These are phyloP conservation scores for Poeciliopsis occidentalis DNA, from an alignment of 2,113 vertebrate species.

Conservation along the genomic window DNA sequence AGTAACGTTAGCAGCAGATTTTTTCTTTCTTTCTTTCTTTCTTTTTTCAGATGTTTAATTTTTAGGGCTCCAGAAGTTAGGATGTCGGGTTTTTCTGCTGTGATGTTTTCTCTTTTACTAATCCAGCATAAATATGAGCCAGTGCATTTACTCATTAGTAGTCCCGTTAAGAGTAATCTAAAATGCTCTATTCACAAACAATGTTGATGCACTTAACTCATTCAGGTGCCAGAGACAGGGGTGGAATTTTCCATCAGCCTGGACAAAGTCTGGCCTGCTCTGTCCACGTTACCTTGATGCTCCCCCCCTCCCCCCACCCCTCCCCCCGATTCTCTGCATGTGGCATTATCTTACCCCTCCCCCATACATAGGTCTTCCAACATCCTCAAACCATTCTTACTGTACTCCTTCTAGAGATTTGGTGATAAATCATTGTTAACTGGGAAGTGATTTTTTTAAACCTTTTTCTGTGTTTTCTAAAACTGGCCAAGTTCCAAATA, in stretches of 20 bases:
- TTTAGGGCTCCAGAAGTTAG: not conserved
- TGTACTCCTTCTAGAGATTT: not conserved
- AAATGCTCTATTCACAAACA: not conserved
- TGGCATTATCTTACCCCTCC: constrained; percentile 3
- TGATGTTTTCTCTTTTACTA: not conserved
- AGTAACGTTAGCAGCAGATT: not conserved
- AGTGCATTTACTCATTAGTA: not conserved
- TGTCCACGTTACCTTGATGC: not conserved
- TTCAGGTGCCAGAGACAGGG: not conserved
- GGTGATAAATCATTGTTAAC: not conserved
- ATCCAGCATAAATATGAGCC: not conserved
- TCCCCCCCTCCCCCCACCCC: not conserved
- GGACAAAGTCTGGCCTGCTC: constrained; percentile 26
- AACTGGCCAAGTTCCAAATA: not conserved
- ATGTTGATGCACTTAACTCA: not conserved
- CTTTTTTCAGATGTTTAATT: not conserved
- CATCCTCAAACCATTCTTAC: not conserved
- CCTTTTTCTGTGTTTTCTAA: not conserved
- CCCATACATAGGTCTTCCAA: not conserved
- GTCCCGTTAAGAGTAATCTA: not conserved
- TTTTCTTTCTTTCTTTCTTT: not conserved
- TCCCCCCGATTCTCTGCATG: too few relatives aligned
- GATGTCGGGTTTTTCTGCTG: not conserved
- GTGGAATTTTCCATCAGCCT: constrained; percentile 27
- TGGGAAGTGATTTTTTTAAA: not conserved